Percentiles rank a stretch among this genome's conserved stretches.
Conservation (phyloP, 2,797 vertebrate species). For the Chrysocyon brachyurus region DNA sequence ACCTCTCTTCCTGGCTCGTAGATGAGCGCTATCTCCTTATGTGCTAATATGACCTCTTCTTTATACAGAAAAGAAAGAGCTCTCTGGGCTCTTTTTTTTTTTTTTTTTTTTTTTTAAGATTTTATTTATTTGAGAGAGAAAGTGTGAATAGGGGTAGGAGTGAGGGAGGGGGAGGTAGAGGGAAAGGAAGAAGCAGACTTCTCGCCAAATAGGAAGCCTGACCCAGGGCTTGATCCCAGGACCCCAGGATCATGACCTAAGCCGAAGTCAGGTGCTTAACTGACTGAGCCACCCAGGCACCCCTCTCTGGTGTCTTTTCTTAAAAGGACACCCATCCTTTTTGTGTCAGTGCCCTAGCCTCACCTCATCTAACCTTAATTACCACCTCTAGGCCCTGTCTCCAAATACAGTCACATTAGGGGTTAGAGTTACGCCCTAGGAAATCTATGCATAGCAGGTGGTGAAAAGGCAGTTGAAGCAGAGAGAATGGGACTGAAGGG, state of each 20-base stretch:
- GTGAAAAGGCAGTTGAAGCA: constrained; percentile 6
- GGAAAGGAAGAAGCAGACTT: neutral
- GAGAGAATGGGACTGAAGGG: neutral
- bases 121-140: neutral
- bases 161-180: neutral
- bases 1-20: neutral
- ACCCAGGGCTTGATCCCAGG: neutral
- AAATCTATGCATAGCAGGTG: neutral
- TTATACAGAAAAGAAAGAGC: rapidly evolving
- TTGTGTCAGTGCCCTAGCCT: neutral
- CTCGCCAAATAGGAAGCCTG: rapidly evolving
- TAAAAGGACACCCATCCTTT: neutral
- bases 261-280: neutral
- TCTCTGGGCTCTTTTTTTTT: neutral
- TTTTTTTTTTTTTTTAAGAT: neutral
- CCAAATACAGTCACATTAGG: neutral
- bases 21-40: neutral
- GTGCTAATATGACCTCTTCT: neutral
- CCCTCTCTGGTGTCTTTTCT: neutral
- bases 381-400: neutral
- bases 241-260: neutral
- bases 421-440: neutral
- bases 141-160: neutral
- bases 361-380: neutral
- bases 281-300: neutral